These are phyloP conservation scores for Anthrax anthrax DNA, from an alignment of 2,888 invertebrate species.

Conservation along the genomic window DNA sequence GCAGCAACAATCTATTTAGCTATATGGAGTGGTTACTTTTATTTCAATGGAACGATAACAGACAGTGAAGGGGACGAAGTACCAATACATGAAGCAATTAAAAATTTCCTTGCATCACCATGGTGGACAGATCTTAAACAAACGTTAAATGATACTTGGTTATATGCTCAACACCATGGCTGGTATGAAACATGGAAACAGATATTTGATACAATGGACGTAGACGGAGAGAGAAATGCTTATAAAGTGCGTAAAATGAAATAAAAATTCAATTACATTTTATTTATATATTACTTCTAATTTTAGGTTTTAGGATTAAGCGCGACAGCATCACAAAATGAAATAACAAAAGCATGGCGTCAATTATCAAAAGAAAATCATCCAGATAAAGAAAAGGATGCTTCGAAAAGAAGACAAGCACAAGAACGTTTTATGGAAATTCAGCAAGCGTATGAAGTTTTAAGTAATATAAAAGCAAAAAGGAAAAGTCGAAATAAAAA, in stretches of 20 bases:
- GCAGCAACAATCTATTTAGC: slow-evolving; percentile 55
- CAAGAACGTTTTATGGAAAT: slow-evolving; percentile 85
- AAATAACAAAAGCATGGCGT: slow-evolving; percentile 72
- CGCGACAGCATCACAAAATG: slow-evolving; percentile 67
- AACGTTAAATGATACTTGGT: slow-evolving; percentile 57
- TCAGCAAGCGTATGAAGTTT: slow-evolving; percentile 79
- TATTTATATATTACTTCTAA: not conserved
- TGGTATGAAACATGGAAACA: slow-evolving; percentile 81
- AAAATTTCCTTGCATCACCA: slow-evolving; percentile 80
- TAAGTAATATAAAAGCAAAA: slow-evolving; percentile 69
- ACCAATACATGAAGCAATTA: slow-evolving; percentile 72
- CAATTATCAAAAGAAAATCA: slow-evolving; percentile 73
- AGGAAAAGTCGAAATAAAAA: slow-evolving; percentile 60
- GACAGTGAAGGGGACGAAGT: slow-evolving; percentile 78
- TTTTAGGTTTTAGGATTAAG: slow-evolving; percentile 56
- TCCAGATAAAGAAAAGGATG: slow-evolving; percentile 80
- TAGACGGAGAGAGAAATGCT: slow-evolving; percentile 80
- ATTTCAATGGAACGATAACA: slow-evolving; percentile 75
- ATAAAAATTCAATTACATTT: not conserved
- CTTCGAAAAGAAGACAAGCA: slow-evolving; percentile 48
- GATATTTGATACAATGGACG: slow-evolving; percentile 72
- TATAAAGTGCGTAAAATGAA: slow-evolving; percentile 48
- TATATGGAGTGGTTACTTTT: slow-evolving; percentile 65
- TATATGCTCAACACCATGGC: slow-evolving; percentile 69
- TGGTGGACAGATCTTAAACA: slow-evolving; percentile 75